A percentile compares a stretch with the other conserved stretches of the same genome.
Conservation (phyloP, 2,888 invertebrate species). For the Nemotelus pantherinus region DNA sequence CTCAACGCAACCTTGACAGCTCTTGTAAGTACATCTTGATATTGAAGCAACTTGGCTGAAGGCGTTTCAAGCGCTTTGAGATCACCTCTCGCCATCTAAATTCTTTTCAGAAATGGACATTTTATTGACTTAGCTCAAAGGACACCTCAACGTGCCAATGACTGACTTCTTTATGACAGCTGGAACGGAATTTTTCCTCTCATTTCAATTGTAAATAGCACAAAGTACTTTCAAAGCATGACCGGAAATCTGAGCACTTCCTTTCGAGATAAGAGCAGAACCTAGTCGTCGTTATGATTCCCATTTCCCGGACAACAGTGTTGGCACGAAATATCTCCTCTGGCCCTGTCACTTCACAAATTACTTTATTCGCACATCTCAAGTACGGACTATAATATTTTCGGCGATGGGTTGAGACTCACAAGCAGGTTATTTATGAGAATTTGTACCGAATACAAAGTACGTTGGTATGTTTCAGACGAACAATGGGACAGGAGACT, state of each 20-base stretch:
- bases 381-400: constrained; percentile 1
- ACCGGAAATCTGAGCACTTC: background rate
- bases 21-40: too few species aligned
- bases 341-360: constrained; percentile 23
- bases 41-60: background rate
- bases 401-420: background rate
- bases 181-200: too few species aligned
- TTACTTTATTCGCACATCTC: constrained; percentile 30
- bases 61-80: background rate
- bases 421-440: background rate
- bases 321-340: background rate
- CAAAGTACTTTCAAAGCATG: background rate
- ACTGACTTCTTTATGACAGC: constrained; percentile 15
- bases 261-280: background rate
- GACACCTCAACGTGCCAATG: background rate
- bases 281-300: background rate
- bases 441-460: background rate
- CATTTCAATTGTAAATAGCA: background rate
- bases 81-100: background rate
- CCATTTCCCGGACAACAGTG: background rate
- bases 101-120: constrained; percentile 17
- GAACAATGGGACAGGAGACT: constrained; percentile 7
- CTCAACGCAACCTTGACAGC: too few species aligned
- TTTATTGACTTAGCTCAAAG: constrained; percentile 31
- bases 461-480: background rate